These are phyloP conservation scores for Lagenorhynchus albirostris DNA, from an alignment of 2,113 vertebrate genomes.

Conservation along the genomic window DNA sequence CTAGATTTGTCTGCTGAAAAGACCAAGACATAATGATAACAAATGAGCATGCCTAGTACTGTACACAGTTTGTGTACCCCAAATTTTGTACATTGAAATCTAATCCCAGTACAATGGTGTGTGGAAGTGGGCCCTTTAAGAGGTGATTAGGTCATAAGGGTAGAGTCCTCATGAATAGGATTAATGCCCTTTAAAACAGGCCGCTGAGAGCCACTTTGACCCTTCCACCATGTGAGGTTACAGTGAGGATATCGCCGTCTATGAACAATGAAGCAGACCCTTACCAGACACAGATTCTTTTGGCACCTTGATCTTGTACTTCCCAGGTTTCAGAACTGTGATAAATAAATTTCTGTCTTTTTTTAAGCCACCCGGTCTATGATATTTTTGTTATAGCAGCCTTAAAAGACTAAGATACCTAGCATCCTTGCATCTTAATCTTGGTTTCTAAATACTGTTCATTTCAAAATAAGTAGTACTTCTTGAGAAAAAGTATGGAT, in stretches of 20 bases:
- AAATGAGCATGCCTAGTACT: background rate
- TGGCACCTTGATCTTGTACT: background rate
- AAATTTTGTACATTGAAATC: background rate
- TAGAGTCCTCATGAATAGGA: background rate
- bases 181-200: background rate
- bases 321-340: background rate
- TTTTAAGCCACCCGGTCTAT: background rate
- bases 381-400: background rate
- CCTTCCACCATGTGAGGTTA: background rate
- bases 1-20: background rate
- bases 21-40: background rate
- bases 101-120: background rate
- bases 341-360: background rate
- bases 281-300: background rate
- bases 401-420: background rate
- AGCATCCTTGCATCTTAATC: background rate
- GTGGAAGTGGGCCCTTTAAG: background rate
- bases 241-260: background rate
- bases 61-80: background rate
- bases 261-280: background rate
- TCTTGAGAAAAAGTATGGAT: background rate
- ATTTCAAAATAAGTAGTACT: background rate
- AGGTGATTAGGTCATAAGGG: background rate
- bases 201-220: background rate
- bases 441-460: background rate